Evolutionary conservation across 2,797 vertebrate genomes (phyloP).

Genomic region (Arnoldichthys spilopterus): DNA sequence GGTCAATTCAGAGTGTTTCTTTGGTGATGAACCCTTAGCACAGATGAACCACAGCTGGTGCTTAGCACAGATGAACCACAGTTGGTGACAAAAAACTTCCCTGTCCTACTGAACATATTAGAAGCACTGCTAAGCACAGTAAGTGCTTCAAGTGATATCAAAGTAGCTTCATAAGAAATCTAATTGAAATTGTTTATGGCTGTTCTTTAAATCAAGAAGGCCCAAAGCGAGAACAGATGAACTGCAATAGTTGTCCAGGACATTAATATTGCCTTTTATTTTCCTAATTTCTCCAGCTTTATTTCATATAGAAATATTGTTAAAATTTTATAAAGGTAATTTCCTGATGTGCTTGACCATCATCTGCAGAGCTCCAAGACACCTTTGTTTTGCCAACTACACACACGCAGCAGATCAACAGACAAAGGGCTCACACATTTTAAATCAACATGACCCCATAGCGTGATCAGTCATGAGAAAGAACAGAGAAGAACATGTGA

Average conservation of each 20-base stretch:
- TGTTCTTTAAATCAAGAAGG: neutral
- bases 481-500: conserved; percentile 64
- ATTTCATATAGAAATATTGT: neutral
- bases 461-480: conserved; percentile 61
- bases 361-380: conserved; percentile 14
- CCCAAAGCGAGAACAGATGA: neutral
- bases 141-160: neutral
- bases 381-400: conserved; percentile 63
- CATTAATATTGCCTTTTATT: neutral
- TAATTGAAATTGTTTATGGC: no score
- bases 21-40: neutral
- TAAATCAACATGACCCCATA: conserved; percentile 60
- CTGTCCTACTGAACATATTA: neutral
- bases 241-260: neutral
- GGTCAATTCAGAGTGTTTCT: neutral
- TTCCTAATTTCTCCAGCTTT: neutral
- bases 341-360: neutral
- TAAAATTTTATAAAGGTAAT: no score
- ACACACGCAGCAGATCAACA: conserved; percentile 54
- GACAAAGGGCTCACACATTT: conserved; percentile 56
- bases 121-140: neutral
- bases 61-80: neutral
- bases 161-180: neutral
- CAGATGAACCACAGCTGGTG: neutral
- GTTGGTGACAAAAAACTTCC: neutral